phyloP scores from a whole-genome alignment of 2,797 vertebrate species.

The Syngnathus rostellatus region DNA sequence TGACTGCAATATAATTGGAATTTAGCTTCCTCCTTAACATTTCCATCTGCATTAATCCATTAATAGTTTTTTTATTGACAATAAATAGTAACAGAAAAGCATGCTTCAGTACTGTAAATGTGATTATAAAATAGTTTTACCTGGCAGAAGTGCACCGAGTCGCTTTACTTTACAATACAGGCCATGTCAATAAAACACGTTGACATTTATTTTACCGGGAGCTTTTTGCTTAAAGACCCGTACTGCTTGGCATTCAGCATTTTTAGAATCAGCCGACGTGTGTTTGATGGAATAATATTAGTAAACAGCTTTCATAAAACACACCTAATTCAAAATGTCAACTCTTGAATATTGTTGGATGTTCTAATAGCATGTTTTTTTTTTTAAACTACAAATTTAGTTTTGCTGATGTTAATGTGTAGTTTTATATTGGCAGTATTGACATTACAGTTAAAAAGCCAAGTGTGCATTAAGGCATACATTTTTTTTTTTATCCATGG shows the following conservation, averaged over 20 bases:
- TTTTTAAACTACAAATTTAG: neutral
- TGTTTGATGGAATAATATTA: neutral
- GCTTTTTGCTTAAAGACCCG: neutral
- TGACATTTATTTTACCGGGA: neutral
- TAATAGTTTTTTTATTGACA: neutral
- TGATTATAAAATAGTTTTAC: neutral
- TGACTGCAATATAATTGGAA: neutral
- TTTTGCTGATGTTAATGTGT: neutral
- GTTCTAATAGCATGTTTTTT: neutral
- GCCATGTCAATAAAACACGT: neutral
- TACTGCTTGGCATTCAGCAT: conserved; percentile 1
- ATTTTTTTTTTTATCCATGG: neutral
- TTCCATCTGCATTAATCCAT: conserved; percentile 1
- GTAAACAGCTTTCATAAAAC: neutral
- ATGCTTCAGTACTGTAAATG: neutral
- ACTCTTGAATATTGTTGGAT: neutral
- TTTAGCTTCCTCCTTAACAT: neutral
- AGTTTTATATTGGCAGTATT: too few relatives aligned
- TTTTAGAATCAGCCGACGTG: neutral
- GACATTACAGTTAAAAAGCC: too few relatives aligned
- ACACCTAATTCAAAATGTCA: neutral
- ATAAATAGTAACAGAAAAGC: neutral
- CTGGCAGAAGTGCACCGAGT: neutral
- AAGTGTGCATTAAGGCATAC: neutral
- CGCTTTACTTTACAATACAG: neutral